Conservation (phyloP, 2,888 invertebrate species). For the Alitta virens region DNA sequence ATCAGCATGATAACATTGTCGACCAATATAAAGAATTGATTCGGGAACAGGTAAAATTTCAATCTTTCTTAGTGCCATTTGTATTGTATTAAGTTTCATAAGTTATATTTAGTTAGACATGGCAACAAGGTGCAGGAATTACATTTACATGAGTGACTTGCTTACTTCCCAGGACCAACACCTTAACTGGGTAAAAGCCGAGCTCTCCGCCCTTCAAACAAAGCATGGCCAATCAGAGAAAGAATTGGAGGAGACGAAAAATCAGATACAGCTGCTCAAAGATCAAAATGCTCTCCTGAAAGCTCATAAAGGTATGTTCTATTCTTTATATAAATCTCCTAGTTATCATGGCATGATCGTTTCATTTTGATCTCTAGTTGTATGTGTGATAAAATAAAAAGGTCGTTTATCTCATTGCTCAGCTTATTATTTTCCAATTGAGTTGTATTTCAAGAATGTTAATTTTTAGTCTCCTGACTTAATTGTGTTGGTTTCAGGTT, state of each 20-base stretch:
- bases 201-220: conserved; percentile 40
- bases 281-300: conserved; percentile 86
- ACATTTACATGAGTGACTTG: too few species aligned
- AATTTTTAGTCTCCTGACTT: too few species aligned
- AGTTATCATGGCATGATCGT: too few species aligned
- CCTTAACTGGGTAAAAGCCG: conserved; percentile 40
- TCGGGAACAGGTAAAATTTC: conserved; percentile 73
- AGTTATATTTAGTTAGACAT: not conserved
- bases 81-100: not conserved
- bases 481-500: not conserved
- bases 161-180: conserved; percentile 46
- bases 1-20: conserved; percentile 60
- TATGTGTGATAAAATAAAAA: not conserved
- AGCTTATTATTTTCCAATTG: not conserved
- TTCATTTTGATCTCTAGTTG: not conserved
- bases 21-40: conserved; percentile 87
- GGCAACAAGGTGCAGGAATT: too few species aligned
- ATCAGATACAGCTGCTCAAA: conserved; percentile 72
- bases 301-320: conserved; percentile 58
- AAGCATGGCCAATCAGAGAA: conserved; percentile 35
- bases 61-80: not conserved
- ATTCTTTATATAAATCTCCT: too few species aligned
- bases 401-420: not conserved
- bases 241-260: conserved; percentile 68
- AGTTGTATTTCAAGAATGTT: too few species aligned